Evolutionary conservation across 2,888 invertebrate species (phyloP).

Genomic region (Chrysina gloriosa): DNA sequence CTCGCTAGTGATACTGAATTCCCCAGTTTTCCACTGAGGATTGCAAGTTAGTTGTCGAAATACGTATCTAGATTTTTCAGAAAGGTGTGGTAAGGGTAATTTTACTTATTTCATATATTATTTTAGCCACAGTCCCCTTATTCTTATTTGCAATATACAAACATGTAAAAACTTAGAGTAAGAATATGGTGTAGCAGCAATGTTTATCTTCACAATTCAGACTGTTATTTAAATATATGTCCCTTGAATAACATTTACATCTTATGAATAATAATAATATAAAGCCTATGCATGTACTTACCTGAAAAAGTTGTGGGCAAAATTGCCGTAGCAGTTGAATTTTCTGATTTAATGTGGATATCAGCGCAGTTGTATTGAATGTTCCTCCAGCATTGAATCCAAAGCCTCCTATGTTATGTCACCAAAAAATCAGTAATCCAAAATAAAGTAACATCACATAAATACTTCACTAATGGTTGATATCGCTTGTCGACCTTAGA

Average conservation of each 20-base stretch:
- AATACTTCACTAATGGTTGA: conserved; percentile 36
- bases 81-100: too few species aligned
- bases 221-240: too few species aligned
- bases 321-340: conserved; percentile 60
- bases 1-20: too few species aligned
- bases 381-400: conserved; percentile 47
- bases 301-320: conserved; percentile 63
- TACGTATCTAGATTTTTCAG: too few species aligned
- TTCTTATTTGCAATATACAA: too few species aligned
- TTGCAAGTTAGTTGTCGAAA: too few species aligned
- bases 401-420: conserved; percentile 23
- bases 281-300: conserved; percentile 52
- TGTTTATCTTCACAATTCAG: too few species aligned
- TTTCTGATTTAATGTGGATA: conserved; percentile 58
- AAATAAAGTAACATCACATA: conserved; percentile 11
- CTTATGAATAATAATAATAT: background rate
- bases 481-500: conserved; percentile 50
- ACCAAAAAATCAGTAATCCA: conserved; percentile 21
- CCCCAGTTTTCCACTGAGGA: too few species aligned
- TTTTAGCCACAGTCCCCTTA: too few species aligned
- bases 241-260: background rate
- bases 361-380: conserved; percentile 27
- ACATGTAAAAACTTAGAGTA: too few species aligned
- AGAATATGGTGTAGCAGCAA: too few species aligned
- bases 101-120: too few species aligned